Evolutionary conservation across 2,797 vertebrate species (phyloP).

Genomic region (Tapirus indicus): DNA sequence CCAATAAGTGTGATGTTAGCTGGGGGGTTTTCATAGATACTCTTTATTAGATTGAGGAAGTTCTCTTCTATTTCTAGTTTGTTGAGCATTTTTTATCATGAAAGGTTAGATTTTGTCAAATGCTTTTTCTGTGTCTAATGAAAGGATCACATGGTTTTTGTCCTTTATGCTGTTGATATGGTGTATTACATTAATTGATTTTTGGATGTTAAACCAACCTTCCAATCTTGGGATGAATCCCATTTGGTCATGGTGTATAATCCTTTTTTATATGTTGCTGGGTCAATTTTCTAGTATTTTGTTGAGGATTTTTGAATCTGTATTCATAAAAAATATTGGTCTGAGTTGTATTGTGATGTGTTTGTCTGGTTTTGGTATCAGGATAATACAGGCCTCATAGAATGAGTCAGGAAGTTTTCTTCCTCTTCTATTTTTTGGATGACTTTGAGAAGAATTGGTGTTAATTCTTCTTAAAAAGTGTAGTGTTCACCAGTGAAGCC

Average conservation of each 20-base stretch:
- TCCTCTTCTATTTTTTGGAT: constrained; percentile 33
- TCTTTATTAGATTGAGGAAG: neutral
- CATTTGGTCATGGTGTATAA: neutral
- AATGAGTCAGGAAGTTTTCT: constrained; percentile 16
- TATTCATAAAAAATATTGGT: neutral
- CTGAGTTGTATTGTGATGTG: neutral
- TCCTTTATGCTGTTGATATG: neutral
- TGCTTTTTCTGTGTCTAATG: neutral
- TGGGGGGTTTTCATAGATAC: neutral
- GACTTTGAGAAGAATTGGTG: neutral
- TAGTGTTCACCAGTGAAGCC: neutral
- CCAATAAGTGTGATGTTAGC: neutral
- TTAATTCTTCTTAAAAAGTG: constrained; percentile 54
- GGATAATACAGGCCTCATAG: neutral
- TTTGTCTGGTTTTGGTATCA: constrained; percentile 8
- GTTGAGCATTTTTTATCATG: neutral
- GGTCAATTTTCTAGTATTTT: neutral
- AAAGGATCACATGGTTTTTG: neutral
- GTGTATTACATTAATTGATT: constrained; percentile 13
- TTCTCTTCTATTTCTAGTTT: neutral
- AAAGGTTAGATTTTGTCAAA: neutral
- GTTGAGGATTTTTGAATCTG: constrained; percentile 13
- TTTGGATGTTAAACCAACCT: neutral
- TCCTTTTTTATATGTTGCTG: neutral
- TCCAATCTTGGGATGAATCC: neutral